Base-by-base conservation (phyloP, 2,113 vertebrate species). In the Calypte anna region DNA sequence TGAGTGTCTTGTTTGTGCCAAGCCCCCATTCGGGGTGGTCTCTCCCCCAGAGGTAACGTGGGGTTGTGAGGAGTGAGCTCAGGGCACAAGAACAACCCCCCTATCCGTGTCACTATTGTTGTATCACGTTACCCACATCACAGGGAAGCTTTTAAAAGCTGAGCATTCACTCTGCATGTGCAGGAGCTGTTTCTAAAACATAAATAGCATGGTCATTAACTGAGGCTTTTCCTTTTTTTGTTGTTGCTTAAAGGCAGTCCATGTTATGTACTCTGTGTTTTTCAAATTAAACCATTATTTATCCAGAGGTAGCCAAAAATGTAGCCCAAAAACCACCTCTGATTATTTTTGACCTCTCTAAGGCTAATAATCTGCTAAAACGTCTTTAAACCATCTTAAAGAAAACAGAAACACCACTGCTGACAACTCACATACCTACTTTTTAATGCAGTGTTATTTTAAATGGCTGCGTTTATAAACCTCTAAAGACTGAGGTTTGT, bases 341-440 rank as follows among this genome's bases (percentile, higher is more conserved):
- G 92, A 95, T 96, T 94, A 94, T 91, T 96, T 95, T 86, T 95
- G 95, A 96, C 96, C 94, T 92, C 90, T 95, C 82, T 93, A 96
- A 94, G 88, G 88, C 93, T 96, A 97, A 95, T 97, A 97, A 97
- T 96, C 94, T 96, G 72, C 79, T 96, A 95, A 97, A 97, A 97
- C 27, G 43, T 95, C 96, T 93, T 91, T 96, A 96, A 97, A 96
- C 84, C 78, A 73, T 95, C 95, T 93, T 87, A 97, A 97, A 96
- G 91, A 96, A 97, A 96, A 96, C 92, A 97, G 93, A 96, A 91
- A 96, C 94, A 92, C 95, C 86, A 69, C 95, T 96, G 95, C 95
- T 97, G 96, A 97, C 94, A 97, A 96, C 93, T 97, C 95, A 88
- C 96, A 97, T 97, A 96, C 95, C 94, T 97, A 96, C 54, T 96